Percentiles rank a stretch among this genome's conserved stretches.
Evolutionary conservation across 2,113 vertebrate genomes (phyloP).

Genomic region (Zapus hudsonius): DNA sequence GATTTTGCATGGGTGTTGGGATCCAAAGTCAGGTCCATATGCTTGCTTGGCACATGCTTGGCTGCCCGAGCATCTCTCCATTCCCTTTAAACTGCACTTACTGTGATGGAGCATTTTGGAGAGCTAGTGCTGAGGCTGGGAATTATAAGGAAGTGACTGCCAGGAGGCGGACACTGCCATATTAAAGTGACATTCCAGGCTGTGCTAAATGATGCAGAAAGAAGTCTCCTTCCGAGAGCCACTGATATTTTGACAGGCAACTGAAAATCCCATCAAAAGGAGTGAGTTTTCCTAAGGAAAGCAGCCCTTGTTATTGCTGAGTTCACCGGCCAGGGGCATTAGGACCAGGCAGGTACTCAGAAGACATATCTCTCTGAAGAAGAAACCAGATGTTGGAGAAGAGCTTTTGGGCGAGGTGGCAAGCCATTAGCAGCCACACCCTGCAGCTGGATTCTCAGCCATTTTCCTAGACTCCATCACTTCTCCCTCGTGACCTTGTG

Average conservation of each 20-base stretch:
- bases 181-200: conserved; percentile 26
- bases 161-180: neutral
- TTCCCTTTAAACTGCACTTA: neutral
- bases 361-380: conserved; percentile 12
- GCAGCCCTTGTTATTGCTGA: neutral
- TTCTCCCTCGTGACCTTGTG: neutral
- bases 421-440: neutral
- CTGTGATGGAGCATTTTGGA: conserved; percentile 3
- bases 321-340: neutral
- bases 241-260: conserved; percentile 57
- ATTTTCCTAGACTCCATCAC: neutral
- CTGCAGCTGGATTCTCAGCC: neutral
- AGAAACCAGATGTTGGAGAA: neutral
- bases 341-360: neutral
- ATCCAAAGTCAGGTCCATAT: too few species aligned
- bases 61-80: too few species aligned
- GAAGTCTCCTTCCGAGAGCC: neutral
- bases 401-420: neutral
- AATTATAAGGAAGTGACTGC: neutral
- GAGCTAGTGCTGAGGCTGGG: neutral
- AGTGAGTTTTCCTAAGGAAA: neutral
- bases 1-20: too few species aligned
- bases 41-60: too few species aligned
- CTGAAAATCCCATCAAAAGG: neutral
- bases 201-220: conserved; percentile 63